Evolutionary conservation across 2,888 invertebrate species (phyloP).

Genomic region (Charanyca ferruginea): DNA sequence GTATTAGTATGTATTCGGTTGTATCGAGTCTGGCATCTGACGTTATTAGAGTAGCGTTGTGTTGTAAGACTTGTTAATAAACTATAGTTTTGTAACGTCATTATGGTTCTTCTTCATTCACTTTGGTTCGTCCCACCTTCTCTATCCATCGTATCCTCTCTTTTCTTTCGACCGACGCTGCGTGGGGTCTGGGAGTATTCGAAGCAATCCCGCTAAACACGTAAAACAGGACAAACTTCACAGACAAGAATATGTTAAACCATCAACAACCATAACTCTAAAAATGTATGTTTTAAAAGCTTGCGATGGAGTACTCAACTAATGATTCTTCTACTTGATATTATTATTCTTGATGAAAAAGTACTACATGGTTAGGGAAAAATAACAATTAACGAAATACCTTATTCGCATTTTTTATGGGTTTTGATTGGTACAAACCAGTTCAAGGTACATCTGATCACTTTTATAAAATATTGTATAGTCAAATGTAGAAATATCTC

Average conservation of each 20-base stretch:
- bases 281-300: no score
- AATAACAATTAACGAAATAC: no score
- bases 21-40: constrained; percentile 78
- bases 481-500: not conserved
- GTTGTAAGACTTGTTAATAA: constrained; percentile 89
- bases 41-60: constrained; percentile 84
- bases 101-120: constrained; percentile 83
- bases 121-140: constrained; percentile 76
- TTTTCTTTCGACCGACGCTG: constrained; percentile 53
- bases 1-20: constrained; percentile 80
- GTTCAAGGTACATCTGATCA: not conserved
- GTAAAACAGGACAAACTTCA: not conserved
- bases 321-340: no score
- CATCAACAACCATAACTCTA: no score
- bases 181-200: constrained; percentile 45
- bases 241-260: not conserved
- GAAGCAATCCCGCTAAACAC: not conserved
- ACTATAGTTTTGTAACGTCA: constrained; percentile 87
- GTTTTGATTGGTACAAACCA: no score
- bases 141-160: constrained; percentile 77
- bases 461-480: not conserved
- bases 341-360: no score
- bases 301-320: no score
- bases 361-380: no score
- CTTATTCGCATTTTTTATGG: no score